These are phyloP conservation scores for Busseola fusca DNA, from an alignment of 2,888 invertebrate genomes.

Conservation along the genomic window DNA sequence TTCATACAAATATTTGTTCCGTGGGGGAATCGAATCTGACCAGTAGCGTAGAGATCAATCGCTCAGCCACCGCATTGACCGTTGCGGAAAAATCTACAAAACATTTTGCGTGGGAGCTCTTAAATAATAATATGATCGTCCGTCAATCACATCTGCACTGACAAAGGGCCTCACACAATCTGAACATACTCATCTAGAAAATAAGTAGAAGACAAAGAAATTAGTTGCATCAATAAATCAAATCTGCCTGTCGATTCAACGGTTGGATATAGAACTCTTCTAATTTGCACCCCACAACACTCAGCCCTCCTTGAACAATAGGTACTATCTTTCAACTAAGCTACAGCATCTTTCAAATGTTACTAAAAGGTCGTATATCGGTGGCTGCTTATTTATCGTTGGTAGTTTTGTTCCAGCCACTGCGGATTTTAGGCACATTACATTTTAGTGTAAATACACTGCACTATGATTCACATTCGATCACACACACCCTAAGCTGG, in stretches of 20 bases:
- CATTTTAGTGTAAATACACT: slow-evolving; percentile 16
- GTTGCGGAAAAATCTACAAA: not conserved
- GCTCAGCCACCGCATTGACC: not conserved
- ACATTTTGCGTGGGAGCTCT: slow-evolving; percentile 11
- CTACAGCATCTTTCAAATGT: slow-evolving; percentile 20
- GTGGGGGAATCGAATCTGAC: slow-evolving; percentile 10
- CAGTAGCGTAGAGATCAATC: slow-evolving; percentile 21
- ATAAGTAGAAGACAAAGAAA: slow-evolving; percentile 30
- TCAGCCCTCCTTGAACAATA: slow-evolving; percentile 13
- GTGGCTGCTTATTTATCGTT: slow-evolving; percentile 7
- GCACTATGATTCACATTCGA: slow-evolving; percentile 12
- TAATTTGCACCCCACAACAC: slow-evolving; percentile 15
- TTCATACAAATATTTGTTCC: slow-evolving; percentile 27
- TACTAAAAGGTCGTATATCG: slow-evolving; percentile 11
- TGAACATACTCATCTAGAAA: slow-evolving; percentile 34
- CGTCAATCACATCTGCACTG: slow-evolving; percentile 20
- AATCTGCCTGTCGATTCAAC: not conserved
- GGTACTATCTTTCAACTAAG: not conserved
- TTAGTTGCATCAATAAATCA: slow-evolving; percentile 21
- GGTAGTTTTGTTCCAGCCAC: slow-evolving; percentile 9
- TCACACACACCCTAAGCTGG: slow-evolving; percentile 2
- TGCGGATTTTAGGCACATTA: slow-evolving; percentile 7
- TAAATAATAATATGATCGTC: slow-evolving; percentile 2
- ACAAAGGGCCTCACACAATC: slow-evolving; percentile 12
- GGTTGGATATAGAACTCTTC: slow-evolving; percentile 21